Conservation (phyloP, 2,797 vertebrate genomes). For the Pseudotriccus pelzelni region DNA sequence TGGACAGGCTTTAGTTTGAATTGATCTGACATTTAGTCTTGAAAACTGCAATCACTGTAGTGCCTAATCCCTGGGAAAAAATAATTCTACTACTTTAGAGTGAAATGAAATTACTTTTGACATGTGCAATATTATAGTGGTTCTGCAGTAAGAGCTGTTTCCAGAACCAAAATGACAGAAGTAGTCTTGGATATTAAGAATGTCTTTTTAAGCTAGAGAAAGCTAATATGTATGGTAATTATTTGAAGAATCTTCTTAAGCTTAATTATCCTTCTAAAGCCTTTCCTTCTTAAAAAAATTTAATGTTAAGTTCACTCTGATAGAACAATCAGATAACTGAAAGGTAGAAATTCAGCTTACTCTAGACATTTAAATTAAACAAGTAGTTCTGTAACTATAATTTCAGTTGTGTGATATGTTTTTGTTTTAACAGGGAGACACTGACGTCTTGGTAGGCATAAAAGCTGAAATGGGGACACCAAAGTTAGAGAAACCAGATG, state of each 20-base stretch:
- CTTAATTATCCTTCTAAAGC: neutral
- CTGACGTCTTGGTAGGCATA: conserved; percentile 91
- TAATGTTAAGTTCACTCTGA: neutral
- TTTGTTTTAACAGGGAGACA: conserved; percentile 85
- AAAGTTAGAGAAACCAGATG: conserved; percentile 80
- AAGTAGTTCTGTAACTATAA: neutral
- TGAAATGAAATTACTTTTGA: neutral
- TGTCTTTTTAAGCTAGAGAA: neutral
- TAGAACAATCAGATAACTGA: neutral
- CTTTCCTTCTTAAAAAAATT: neutral
- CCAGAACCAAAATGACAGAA: neutral
- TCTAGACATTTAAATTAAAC: neutral
- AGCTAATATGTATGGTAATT: neutral
- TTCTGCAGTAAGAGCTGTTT: neutral
- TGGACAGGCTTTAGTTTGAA: neutral
- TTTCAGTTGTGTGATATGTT: neutral
- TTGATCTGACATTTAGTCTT: neutral
- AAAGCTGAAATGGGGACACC: conserved; percentile 96
- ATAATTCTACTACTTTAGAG: neutral
- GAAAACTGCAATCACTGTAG: neutral
- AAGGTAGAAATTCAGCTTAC: neutral
- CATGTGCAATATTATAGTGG: rapidly evolving
- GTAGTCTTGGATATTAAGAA: neutral
- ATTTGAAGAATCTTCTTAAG: neutral
- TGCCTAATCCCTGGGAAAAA: neutral